phyloP scores from a whole-genome alignment of 2,888 invertebrate genomes.

The Ditula angustiorana region DNA sequence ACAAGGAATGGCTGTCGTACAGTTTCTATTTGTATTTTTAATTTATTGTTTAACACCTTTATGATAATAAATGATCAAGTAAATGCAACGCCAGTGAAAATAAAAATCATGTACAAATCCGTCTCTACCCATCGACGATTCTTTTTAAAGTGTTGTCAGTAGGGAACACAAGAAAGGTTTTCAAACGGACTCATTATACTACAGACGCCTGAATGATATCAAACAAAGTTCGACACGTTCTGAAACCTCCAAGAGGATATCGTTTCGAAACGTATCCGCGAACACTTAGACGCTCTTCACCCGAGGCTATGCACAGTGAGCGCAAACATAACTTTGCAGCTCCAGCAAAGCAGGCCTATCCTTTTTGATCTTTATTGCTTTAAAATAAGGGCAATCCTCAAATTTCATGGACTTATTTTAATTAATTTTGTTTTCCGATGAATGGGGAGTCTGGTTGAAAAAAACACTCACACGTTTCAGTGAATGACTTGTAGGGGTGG shows the following conservation, averaged over 20 bases:
- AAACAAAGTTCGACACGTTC: conserved; percentile 39
- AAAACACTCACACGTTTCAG: conserved; percentile 31
- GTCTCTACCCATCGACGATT: conserved; percentile 7
- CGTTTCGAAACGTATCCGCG: conserved; percentile 39
- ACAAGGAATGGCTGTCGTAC: too few species aligned
- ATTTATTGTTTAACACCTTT: too few species aligned
- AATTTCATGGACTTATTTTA: conserved; percentile 20
- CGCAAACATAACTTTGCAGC: conserved; percentile 26
- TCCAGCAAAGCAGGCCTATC: conserved; percentile 13
- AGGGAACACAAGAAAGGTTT: conserved; percentile 22
- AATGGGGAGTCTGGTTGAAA: conserved; percentile 37
- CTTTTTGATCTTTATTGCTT: conserved; percentile 43
- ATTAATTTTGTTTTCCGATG: conserved; percentile 47
- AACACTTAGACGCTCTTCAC: conserved; percentile 59
- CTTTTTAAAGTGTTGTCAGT: conserved; percentile 13
- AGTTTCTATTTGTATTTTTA: too few species aligned
- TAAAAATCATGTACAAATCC: too few species aligned
- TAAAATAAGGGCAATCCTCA: conserved; percentile 33
- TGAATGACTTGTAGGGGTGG: conserved; percentile 50
- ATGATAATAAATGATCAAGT: too few species aligned
- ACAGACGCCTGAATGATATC: conserved; percentile 38
- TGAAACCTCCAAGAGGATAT: conserved; percentile 35
- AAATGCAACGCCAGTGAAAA: neutral
- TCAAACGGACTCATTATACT: conserved; percentile 35
- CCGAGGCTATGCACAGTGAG: conserved; percentile 32